phyloP scores from a whole-genome alignment of 2,797 vertebrate species.

The Propithecus perrieri region DNA sequence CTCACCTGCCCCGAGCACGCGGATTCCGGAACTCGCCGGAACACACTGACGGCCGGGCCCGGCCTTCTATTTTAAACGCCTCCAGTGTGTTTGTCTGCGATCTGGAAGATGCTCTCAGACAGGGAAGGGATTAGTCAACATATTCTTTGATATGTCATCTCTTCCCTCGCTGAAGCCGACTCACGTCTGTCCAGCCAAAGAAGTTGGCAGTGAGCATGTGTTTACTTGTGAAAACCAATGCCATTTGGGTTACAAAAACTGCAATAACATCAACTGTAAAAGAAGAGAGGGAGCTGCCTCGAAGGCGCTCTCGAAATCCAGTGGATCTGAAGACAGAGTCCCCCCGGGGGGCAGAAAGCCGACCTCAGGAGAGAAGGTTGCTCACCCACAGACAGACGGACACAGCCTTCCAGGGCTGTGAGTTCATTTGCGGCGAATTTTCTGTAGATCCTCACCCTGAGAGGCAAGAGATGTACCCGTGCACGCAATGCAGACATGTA shows the following conservation, averaged over 20 bases:
- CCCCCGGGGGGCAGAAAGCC: background rate
- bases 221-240: constrained; percentile 5
- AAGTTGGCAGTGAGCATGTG: constrained; percentile 53
- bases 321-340: background rate
- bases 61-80: constrained; percentile 32
- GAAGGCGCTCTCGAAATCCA: background rate
- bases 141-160: background rate
- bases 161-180: constrained; percentile 30
- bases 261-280: background rate
- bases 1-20: constrained; percentile 63
- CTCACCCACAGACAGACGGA: accelerated
- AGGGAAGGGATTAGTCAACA: constrained; percentile 42
- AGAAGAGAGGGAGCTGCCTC: background rate
- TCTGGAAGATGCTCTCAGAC: constrained; percentile 28
- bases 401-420: background rate
- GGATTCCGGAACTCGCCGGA: constrained; percentile 39
- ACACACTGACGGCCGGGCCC: background rate
- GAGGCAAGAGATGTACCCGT: background rate
- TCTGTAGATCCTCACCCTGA: background rate
- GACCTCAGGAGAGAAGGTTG: background rate
- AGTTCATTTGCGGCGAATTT: no score
- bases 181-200: constrained; percentile 1
- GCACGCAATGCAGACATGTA: accelerated
- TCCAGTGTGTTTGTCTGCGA: background rate
- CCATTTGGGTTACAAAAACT: constrained; percentile 36